Evolutionary conservation across 23 tunicate species (phyloP), one percentile per base, ranked within the genome.

Genomic region (Clavelina lepadiformis): DNA sequence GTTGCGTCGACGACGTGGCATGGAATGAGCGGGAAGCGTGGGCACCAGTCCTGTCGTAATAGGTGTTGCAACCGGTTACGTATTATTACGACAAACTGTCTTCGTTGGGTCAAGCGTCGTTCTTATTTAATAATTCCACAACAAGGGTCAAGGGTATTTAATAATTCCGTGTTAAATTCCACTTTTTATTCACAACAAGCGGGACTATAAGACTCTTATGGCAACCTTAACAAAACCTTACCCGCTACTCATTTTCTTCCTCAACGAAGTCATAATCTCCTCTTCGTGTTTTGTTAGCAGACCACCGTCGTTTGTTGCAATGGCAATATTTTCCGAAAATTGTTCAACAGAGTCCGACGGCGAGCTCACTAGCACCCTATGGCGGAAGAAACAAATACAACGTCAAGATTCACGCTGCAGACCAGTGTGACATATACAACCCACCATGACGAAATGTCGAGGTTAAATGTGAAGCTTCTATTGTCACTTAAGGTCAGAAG

Each of bases 331-430:
- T 32, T 78, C 85, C 21, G 95, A 22, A 51, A 66, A 78, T 23
- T 86, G 85, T 27, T 86, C 95, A 18, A 86, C 55, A 1, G 80
- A 49, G 49, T 65, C 80, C 27, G 58, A 21, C 19, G 64, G 35
- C 3, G 71, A 70, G 18, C 47, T 57, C 23, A 86, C 70, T 19
- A 77, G 31, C 13, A 78, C 61, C 95, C 95, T 86, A 46, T 2
- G 54, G 35, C n/a, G 50, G 1, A 18, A 44, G 0, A 65, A 18
- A 18, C 53, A 62, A 41, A 41, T 11, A 11, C 49, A 15, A 11
- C 49, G 13, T 22, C 22, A 20, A 56, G 0, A 24, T 56, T 24
- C 15, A 30, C 29, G 22, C 28, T 5, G 44, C n/a, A 61, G 44
- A 31, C 38, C 44, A 26, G 31, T 22, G 29, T 26, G 33, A 61